Conservation (phyloP, 2,888 invertebrate genomes). For the Trichopoda pennipes region DNA sequence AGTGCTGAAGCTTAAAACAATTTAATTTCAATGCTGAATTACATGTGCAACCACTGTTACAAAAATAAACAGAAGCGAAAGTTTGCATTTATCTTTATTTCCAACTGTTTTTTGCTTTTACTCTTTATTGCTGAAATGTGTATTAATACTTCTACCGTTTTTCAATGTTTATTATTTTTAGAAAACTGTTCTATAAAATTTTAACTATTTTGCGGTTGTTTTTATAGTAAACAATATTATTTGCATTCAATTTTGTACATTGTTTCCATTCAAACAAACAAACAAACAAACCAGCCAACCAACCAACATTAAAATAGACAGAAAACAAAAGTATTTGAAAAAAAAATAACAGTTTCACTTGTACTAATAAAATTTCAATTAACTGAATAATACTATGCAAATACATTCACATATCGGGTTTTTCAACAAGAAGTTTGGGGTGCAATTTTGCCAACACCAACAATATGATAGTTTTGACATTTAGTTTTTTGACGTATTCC, state of each 20-base stretch:
- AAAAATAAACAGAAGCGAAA: background rate
- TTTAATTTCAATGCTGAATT: too few species aligned
- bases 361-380: slow-evolving; percentile 46
- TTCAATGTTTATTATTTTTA: slow-evolving; percentile 52
- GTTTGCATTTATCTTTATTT: background rate
- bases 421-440: too few species aligned
- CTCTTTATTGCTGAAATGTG: slow-evolving; percentile 19
- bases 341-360: background rate
- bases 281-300: slow-evolving; percentile 7
- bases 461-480: too few species aligned
- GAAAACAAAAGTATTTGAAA: background rate
- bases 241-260: slow-evolving; percentile 53
- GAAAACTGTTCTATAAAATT: slow-evolving; percentile 38
- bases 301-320: slow-evolving; percentile 1
- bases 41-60: background rate
- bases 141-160: slow-evolving; percentile 30
- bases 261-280: slow-evolving; percentile 35
- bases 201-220: slow-evolving; percentile 54
- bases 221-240: slow-evolving; percentile 48
- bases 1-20: too few species aligned
- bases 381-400: slow-evolving; percentile 36
- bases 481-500: too few species aligned
- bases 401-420: background rate
- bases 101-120: background rate
- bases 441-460: too few species aligned